Evolutionary conservation across 2,113 vertebrate species (phyloP).

Genomic region (Benitochromis conjunctus): DNA sequence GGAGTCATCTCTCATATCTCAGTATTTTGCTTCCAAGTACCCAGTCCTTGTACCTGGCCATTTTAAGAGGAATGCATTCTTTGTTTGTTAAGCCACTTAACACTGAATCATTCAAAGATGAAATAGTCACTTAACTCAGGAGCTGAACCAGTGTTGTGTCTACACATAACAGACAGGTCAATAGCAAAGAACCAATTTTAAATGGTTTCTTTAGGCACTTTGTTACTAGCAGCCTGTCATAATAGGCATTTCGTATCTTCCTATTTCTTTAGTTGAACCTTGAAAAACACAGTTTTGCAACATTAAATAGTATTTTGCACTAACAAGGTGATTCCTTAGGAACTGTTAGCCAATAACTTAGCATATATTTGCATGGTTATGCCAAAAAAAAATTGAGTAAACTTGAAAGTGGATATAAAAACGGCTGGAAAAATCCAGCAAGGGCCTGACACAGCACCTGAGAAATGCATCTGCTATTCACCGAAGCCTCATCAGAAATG

Average conservation of each 20-base stretch:
- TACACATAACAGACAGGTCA: too few relatives aligned
- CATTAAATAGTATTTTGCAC: not conserved
- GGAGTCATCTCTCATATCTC: not conserved
- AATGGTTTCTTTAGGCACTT: not conserved
- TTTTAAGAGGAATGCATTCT: not conserved
- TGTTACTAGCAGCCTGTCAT: not conserved
- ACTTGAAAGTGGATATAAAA: not conserved
- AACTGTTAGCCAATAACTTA: not conserved
- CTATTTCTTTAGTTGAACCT: too few relatives aligned
- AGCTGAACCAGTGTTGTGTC: not conserved
- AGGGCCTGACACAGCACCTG: not conserved
- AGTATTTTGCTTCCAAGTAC: not conserved
- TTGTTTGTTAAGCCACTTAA: not conserved
- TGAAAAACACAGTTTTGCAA: not conserved
- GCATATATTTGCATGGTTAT: not conserved
- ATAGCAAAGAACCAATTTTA: not conserved
- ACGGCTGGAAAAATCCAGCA: not conserved
- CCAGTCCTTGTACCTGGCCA: not conserved
- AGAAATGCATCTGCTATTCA: not conserved
- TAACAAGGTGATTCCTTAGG: not conserved
- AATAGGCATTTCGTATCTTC: not conserved
- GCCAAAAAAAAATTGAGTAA: not conserved
- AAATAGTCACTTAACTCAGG: not conserved
- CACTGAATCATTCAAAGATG: not conserved
- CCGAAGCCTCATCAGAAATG: not conserved